Evolutionary conservation across 2,113 vertebrate genomes (phyloP).

Genomic region (Chauna torquata): DNA sequence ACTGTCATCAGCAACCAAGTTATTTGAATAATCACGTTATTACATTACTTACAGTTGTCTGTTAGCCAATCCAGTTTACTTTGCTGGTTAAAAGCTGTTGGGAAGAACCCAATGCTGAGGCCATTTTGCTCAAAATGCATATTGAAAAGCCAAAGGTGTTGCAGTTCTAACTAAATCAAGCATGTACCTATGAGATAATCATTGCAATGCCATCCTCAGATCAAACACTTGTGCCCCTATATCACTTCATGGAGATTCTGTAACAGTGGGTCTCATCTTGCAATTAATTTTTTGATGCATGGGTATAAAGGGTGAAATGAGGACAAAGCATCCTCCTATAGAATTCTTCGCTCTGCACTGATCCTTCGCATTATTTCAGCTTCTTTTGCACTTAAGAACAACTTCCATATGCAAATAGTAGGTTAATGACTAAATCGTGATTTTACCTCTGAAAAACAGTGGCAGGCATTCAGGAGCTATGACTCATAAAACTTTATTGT

Average conservation of each 20-base stretch:
- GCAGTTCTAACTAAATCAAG: not conserved
- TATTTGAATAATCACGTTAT: not conserved
- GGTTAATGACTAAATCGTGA: not conserved
- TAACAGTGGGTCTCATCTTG: not conserved
- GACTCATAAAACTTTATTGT: not conserved
- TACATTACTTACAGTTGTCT: not conserved
- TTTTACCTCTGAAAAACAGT: not conserved
- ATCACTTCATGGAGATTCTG: not conserved
- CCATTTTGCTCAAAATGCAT: not conserved
- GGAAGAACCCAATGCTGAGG: not conserved
- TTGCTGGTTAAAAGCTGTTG: not conserved
- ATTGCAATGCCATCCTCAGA: not conserved
- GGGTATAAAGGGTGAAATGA: not conserved
- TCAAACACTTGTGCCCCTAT: not conserved
- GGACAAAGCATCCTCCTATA: not conserved
- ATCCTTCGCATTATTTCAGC: not conserved
- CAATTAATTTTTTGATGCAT: not conserved
- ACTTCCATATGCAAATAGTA: not conserved
- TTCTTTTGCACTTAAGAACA: not conserved
- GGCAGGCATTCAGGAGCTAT: not conserved
- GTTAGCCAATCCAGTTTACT: not conserved
- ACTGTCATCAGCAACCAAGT: not conserved
- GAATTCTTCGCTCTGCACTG: not conserved
- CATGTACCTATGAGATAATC: accelerated
- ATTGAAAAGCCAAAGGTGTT: not conserved